A percentile compares a stretch with the other conserved stretches of the same genome.
phyloP scores from a whole-genome alignment of 2,113 vertebrate species.

The Astatotilapia flaviijosephi region DNA sequence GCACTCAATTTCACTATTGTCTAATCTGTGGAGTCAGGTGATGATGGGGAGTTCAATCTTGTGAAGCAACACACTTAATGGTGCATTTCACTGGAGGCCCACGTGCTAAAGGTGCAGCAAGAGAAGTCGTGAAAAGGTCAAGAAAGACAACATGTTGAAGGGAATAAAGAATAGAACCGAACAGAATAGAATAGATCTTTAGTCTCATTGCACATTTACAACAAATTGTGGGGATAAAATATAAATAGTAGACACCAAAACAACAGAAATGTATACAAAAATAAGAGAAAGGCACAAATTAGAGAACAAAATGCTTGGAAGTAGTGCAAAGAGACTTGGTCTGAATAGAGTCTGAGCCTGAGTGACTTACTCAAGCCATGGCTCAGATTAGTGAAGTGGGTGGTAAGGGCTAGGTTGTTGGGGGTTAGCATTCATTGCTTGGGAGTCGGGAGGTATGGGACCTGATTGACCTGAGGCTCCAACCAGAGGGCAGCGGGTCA shows the following conservation, averaged over 20 bases:
- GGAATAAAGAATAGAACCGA: not conserved
- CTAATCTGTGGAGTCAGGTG: slow-evolving; percentile 47
- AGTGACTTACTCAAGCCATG: not conserved
- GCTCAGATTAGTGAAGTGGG: not conserved
- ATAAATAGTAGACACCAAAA: not conserved
- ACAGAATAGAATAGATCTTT: not conserved
- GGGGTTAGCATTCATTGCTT: not conserved
- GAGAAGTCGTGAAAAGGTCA: not conserved
- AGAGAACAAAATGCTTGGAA: not conserved
- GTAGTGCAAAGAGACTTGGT: not conserved
- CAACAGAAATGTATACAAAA: not conserved
- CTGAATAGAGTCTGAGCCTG: not conserved
- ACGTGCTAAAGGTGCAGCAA: not conserved
- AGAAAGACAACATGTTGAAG: not conserved
- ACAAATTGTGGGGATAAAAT: not conserved
- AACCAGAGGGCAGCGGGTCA: not conserved
- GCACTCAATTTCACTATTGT: slow-evolving; percentile 32
- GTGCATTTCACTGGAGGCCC: not conserved
- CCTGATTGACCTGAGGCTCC: not conserved
- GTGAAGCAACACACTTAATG: not conserved
- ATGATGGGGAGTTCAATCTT: slow-evolving; percentile 22
- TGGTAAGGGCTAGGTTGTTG: not conserved
- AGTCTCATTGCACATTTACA: not conserved
- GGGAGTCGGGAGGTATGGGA: not conserved
- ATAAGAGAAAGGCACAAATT: not conserved